Evolutionary conservation across 2,888 invertebrate species (phyloP), one percentile per base, ranked within the genome.

Genomic region (Cosmia trapezina): DNA sequence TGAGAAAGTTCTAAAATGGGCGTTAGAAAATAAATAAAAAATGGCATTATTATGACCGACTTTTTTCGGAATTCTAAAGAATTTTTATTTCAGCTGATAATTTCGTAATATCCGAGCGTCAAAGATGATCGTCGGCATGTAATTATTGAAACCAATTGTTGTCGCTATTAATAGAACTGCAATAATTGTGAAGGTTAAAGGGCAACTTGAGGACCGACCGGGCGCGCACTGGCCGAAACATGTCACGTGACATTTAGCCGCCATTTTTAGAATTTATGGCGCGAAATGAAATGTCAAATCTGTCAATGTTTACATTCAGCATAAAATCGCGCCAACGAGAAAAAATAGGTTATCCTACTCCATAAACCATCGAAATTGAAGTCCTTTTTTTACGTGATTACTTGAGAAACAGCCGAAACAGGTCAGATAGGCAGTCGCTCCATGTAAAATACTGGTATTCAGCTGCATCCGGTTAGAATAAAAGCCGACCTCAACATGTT

Each of bases 81-180:
- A 28, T 8, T 81, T 81, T 61, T 22, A 49, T 56, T 73, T 67
- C 63, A 60, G 59, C 72, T 66, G 22, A 76, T 62, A 78, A 77
- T 86, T 86, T 86, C 67, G 76, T 82, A 78, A 86, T 84, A 79
- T 56, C 61, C 47, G n/a, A 75, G 66, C 74, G 83, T 84, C 89
- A 87, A 87, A 88, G 87, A 89, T 88, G 87, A 89, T 87, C 83
- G 87, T 80, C 84, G 86, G 78, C 86, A 86, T 86, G 87, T 91
- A 90, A 91, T 92, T 91, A 92, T 91, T 88, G 89, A 89, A 86
- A 82, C 77, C 95, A 95, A 95, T 95, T 94, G 94, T 94, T 91
- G 90, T 88, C 83, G 91, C 94, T 95, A 94, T 82, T 92, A 92
- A 91, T 92, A 92, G 91, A 91, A 91, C 91, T 92, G 92, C 91